Conservation (phyloP, 2,113 vertebrate species). For the Charadrius vociferus region DNA sequence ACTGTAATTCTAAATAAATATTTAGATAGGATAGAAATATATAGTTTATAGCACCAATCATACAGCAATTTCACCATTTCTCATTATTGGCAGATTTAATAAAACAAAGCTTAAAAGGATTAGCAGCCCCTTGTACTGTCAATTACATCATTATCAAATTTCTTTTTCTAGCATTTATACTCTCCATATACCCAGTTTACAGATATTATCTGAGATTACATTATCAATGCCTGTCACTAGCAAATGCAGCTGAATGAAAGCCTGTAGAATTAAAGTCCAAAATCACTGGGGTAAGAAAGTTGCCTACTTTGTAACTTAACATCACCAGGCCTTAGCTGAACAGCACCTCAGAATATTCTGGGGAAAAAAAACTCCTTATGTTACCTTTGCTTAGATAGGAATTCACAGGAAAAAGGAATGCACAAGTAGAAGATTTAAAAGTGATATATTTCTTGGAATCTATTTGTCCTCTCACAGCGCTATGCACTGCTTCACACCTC, state of each 20-base stretch:
- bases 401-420: not conserved
- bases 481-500: not conserved
- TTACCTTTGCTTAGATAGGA: not conserved
- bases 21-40: not conserved
- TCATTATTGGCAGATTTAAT: not conserved
- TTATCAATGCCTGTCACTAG: not conserved
- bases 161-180: not conserved
- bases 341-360: not conserved
- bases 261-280: not conserved
- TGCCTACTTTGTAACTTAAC: not conserved
- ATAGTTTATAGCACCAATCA: not conserved
- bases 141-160: not conserved
- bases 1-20: not conserved
- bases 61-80: not conserved
- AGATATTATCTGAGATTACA: not conserved
- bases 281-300: not conserved
- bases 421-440: not conserved
- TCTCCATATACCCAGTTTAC: not conserved
- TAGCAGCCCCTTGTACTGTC: not conserved
- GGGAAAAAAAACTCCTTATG: not conserved
- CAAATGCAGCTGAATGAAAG: not conserved
- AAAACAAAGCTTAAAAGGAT: not conserved
- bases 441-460: not conserved
- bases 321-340: not conserved
- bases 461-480: not conserved